These are phyloP conservation scores for Probaryconus sp. DNA, from an alignment of 1,140 invertebrate genomes.

Conservation along the genomic window DNA sequence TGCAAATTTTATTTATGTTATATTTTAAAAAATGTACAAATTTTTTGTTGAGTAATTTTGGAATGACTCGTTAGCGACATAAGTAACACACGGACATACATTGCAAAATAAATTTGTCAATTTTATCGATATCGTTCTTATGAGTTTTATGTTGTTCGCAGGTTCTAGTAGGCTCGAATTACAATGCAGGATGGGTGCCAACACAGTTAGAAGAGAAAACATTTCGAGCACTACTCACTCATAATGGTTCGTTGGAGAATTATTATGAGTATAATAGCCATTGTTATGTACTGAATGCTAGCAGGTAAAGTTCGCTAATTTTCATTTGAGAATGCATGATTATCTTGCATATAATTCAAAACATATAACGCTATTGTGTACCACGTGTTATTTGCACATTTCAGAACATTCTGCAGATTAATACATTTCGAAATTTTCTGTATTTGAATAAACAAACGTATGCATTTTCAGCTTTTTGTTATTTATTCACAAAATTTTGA, in stretches of 20 bases:
- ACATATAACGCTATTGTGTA: conserved; percentile 12
- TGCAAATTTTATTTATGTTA: too few species aligned
- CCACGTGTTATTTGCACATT: neutral
- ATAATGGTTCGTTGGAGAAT: conserved; percentile 64
- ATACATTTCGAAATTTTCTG: too few species aligned
- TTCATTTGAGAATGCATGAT: conserved; percentile 23
- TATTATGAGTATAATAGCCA: conserved; percentile 67
- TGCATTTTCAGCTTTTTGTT: too few species aligned
- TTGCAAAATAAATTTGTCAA: too few species aligned
- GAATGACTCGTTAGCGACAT: too few species aligned
- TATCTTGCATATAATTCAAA: conserved; percentile 16
- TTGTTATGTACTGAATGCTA: conserved; percentile 69
- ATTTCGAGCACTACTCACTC: conserved; percentile 63
- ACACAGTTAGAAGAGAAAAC: conserved; percentile 65
- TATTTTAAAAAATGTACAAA: too few species aligned
- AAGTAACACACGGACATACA: too few species aligned
- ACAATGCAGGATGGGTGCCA: conserved; percentile 69
- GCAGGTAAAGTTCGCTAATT: conserved; percentile 65
- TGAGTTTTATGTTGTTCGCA: conserved; percentile 43
- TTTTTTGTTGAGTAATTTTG: too few species aligned
- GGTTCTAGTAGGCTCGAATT: conserved; percentile 71
- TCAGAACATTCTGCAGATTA: neutral
- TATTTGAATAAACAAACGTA: too few species aligned
- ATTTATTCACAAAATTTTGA: too few species aligned
- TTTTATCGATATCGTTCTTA: too few species aligned